A percentile compares a stretch with the other conserved stretches of the same genome.
Evolutionary conservation across 2,113 vertebrate genomes (phyloP).

Genomic region (Setophaga coronata): DNA sequence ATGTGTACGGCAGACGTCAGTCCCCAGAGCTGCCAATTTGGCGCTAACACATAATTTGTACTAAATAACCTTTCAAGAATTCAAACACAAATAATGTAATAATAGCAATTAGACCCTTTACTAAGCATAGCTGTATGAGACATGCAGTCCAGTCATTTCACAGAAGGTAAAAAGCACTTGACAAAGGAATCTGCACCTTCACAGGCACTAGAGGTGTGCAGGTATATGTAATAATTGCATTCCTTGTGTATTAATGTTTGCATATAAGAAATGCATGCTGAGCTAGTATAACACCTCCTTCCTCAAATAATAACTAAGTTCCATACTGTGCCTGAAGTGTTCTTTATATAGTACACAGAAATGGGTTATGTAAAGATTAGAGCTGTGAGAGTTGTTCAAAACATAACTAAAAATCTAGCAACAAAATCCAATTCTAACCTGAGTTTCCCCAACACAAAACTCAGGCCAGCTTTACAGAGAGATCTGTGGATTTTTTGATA

Average conservation of each 20-base stretch:
- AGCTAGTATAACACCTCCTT: slow-evolving; percentile 57
- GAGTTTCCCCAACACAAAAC: neutral
- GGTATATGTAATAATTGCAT: slow-evolving; percentile 54
- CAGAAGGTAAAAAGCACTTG: slow-evolving; percentile 37
- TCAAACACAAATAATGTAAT: slow-evolving; percentile 53
- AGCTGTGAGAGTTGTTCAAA: slow-evolving; percentile 37
- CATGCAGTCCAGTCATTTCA: slow-evolving; percentile 13
- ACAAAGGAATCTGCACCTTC: slow-evolving; percentile 4
- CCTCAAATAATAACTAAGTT: slow-evolving; percentile 64
- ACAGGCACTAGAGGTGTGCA: slow-evolving; percentile 2
- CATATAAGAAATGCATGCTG: slow-evolving; percentile 62
- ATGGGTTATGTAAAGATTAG: slow-evolving; percentile 64
- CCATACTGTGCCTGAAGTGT: slow-evolving; percentile 63
- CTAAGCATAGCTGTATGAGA: neutral
- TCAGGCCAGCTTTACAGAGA: neutral
- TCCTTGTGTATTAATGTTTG: slow-evolving; percentile 62
- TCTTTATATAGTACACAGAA: slow-evolving; percentile 67
- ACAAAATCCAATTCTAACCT: neutral
- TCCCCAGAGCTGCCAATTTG: neutral
- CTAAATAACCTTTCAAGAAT: slow-evolving; percentile 32
- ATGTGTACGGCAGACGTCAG: neutral
- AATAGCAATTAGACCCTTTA: slow-evolving; percentile 54
- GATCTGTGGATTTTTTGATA: neutral
- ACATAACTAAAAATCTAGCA: slow-evolving; percentile 18
- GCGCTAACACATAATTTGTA: neutral